These are phyloP conservation scores for Eurois occulta DNA, from an alignment of 2,888 invertebrate genomes.

Conservation along the genomic window DNA sequence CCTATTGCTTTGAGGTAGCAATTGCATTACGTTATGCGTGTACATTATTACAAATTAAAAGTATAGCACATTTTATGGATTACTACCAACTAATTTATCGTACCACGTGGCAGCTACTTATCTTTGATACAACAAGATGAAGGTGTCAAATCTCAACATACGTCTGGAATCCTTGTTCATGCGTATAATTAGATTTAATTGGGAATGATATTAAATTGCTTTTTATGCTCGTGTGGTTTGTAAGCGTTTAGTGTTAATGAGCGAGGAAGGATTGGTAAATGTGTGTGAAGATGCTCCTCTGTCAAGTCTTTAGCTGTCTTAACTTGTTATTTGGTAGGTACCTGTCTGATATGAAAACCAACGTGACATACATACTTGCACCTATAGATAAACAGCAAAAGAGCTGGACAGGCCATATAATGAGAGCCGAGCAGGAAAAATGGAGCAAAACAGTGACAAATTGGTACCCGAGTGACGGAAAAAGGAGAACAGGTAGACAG, in stretches of 20 bases:
- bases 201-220: conserved; percentile 45
- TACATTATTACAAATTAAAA: too few relatives aligned
- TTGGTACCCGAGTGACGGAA: too few relatives aligned
- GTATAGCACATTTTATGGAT: background rate
- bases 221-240: conserved; percentile 42
- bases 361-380: background rate
- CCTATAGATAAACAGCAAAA: background rate
- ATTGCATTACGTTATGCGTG: too few relatives aligned
- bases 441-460: too few relatives aligned
- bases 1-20: too few relatives aligned
- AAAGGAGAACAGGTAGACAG: too few relatives aligned
- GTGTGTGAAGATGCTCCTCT: conserved; percentile 7
- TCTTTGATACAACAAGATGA: conserved; percentile 2
- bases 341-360: background rate
- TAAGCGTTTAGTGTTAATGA: conserved; percentile 40
- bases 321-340: background rate
- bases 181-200: conserved; percentile 52
- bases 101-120: background rate
- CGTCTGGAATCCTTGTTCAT: conserved; percentile 17
- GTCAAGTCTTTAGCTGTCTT: background rate
- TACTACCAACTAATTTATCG: conserved; percentile 10
- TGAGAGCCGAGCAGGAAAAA: background rate
- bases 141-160: conserved; percentile 2
- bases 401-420: background rate
- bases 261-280: conserved; percentile 7